Conservation (phyloP, 2,113 vertebrate species). For the human region GRCh38 chr1:172858501-172859000, state of each 20-base stretch:
- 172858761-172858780: neutral
- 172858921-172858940: neutral
- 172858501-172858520: neutral
- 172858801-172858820: neutral
- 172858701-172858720: neutral
- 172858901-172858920: neutral
- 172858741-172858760: neutral
- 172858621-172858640: neutral
- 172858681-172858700: neutral
- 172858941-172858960: too few relatives aligned
- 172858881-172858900: neutral
- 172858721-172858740: slow-evolving; percentile 42
- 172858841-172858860: neutral
- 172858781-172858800: neutral
- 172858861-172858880: slow-evolving; percentile 10
- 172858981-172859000: too few relatives aligned
- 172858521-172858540: neutral
- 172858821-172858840: neutral
- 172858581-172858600: neutral
- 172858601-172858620: neutral
- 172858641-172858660: neutral
- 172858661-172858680: neutral
- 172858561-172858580: neutral
- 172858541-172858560: neutral
- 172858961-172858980: too few relatives aligned